Percentiles rank a stretch among this genome's conserved stretches.
Evolutionary conservation across 2,797 vertebrate species (phyloP).

Genomic region (Phalloptychus januarius): DNA sequence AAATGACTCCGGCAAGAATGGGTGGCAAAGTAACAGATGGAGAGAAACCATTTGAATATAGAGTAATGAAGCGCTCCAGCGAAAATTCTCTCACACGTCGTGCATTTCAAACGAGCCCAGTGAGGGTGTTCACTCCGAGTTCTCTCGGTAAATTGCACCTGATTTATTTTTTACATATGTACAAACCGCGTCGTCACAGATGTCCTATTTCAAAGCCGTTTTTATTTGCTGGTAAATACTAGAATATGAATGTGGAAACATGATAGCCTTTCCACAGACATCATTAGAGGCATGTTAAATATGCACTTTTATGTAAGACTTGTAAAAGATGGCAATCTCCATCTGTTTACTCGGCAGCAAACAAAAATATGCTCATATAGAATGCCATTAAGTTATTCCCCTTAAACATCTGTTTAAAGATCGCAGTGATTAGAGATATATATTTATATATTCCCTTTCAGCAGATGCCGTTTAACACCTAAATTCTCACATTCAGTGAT

Average conservation of each 20-base stretch:
- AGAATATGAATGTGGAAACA: slow-evolving; percentile 36
- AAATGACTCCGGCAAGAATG: slow-evolving; percentile 66
- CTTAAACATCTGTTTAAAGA: slow-evolving; percentile 62
- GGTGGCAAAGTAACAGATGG: slow-evolving; percentile 74
- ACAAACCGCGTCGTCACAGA: slow-evolving; percentile 33
- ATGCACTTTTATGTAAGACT: slow-evolving; percentile 34
- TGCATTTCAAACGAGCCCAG: slow-evolving; percentile 60
- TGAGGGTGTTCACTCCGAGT: slow-evolving; percentile 57
- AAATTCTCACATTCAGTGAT: slow-evolving; percentile 34
- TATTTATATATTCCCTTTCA: slow-evolving; percentile 31
- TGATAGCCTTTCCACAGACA: slow-evolving; percentile 9
- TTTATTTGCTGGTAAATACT: slow-evolving; percentile 42
- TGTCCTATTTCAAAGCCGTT: slow-evolving; percentile 28
- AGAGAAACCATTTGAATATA: slow-evolving; percentile 68
- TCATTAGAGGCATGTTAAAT: slow-evolving; percentile 33
- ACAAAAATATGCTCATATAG: slow-evolving; percentile 28
- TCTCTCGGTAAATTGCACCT: slow-evolving; percentile 59
- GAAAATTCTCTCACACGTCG: slow-evolving; percentile 56
- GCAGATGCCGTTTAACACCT: slow-evolving; percentile 33
- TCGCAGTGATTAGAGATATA: slow-evolving; percentile 34
- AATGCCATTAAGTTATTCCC: slow-evolving; percentile 35
- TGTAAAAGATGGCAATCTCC: slow-evolving; percentile 21
- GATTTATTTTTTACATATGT: slow-evolving; percentile 56
- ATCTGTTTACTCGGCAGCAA: slow-evolving; percentile 36
- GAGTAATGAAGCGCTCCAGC: slow-evolving; percentile 63